A percentile compares a stretch with the other conserved stretches of the same genome.
Evolutionary conservation across 2,113 vertebrate genomes (phyloP).

Genomic region (Proteles cristata): DNA sequence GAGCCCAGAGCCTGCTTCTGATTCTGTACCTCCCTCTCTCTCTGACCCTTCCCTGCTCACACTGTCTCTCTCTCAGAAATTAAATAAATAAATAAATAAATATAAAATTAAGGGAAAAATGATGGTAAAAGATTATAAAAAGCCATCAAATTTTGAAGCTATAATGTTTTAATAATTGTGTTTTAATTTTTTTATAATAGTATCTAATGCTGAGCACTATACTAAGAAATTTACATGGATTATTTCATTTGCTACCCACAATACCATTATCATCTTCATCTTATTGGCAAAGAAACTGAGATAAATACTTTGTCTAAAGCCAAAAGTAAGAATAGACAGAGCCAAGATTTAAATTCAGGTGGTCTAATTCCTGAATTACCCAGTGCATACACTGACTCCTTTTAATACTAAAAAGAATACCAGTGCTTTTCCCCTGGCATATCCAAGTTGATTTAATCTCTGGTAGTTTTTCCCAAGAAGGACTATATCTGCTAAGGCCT

Average conservation of each 20-base stretch:
- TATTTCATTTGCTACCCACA: not conserved
- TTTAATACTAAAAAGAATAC: not conserved
- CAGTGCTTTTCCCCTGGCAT: not conserved
- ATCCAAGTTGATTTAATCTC: not conserved
- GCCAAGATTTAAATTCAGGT: not conserved
- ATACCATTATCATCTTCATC: not conserved
- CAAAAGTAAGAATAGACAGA: not conserved
- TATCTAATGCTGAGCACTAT: not conserved
- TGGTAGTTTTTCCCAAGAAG: not conserved
- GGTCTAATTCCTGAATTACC: not conserved
- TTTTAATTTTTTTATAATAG: not conserved
- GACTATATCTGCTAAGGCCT: not conserved
- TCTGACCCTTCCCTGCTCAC: no score
- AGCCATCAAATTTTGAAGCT: not conserved
- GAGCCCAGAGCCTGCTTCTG: no score
- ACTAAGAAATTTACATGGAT: not conserved
- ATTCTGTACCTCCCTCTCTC: no score
- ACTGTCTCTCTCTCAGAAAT: no score
- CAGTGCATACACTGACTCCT: not conserved
- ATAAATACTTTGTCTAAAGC: not conserved
- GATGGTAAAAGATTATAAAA: not conserved
- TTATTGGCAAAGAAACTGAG: not conserved
- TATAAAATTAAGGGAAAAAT: not conserved
- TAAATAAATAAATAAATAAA: no score
- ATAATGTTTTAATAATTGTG: not conserved